These are phyloP conservation scores for Ips typographus DNA, from an alignment of 1,140 invertebrate species.

Conservation along the genomic window DNA sequence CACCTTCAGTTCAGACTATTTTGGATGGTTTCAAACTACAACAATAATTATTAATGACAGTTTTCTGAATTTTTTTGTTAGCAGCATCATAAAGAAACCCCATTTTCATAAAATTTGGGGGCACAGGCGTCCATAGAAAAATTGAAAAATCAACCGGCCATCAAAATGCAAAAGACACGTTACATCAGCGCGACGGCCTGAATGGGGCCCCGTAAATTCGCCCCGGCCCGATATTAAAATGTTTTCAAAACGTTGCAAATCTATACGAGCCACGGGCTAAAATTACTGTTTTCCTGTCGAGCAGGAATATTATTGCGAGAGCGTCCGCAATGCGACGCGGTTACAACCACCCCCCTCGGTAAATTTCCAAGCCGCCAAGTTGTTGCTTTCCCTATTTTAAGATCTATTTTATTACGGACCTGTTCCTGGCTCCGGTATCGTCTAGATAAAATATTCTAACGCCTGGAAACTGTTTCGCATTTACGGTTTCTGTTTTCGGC, in stretches of 20 bases:
- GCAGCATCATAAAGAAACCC: too few relatives aligned
- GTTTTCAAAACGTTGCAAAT: slow-evolving; percentile 11
- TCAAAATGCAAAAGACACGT: slow-evolving; percentile 12
- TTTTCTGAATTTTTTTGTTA: too few relatives aligned
- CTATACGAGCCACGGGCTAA: slow-evolving; percentile 10
- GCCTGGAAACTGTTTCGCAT: slow-evolving; percentile 6
- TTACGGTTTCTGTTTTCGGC: slow-evolving; percentile 15
- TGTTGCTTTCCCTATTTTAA: slow-evolving; percentile 18
- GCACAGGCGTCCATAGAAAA: not conserved
- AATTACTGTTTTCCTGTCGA: slow-evolving; percentile 17
- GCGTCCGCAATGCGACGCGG: slow-evolving; percentile 10
- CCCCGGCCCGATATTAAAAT: slow-evolving; percentile 10
- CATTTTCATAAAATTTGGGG: too few relatives aligned
- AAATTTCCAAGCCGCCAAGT: slow-evolving; percentile 4
- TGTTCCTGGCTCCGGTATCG: not conserved
- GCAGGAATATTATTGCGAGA: slow-evolving; percentile 9
- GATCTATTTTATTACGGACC: slow-evolving; percentile 11
- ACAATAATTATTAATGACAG: too few relatives aligned
- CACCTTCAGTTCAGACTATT: too few relatives aligned
- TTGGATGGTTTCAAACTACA: too few relatives aligned
- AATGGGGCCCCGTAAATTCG: not conserved
- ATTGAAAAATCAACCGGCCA: slow-evolving; percentile 4
- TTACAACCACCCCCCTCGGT: slow-evolving; percentile 11
- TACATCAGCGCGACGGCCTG: not conserved
- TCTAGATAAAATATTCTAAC: slow-evolving; percentile 7